Base-by-base conservation (phyloP, 2,888 invertebrate species). In the Oasisia sp. region DNA sequence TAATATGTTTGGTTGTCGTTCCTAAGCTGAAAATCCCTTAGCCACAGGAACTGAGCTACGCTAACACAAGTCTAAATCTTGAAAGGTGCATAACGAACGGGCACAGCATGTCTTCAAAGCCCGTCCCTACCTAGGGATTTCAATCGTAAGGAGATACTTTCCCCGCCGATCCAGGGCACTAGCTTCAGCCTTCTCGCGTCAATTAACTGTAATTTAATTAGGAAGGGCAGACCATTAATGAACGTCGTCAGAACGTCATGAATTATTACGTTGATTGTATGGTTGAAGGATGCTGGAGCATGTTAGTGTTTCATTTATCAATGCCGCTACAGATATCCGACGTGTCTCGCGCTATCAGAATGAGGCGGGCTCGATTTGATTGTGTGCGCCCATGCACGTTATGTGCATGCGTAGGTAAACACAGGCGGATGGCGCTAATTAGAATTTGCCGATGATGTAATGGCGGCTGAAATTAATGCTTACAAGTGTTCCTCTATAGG, bases 151-250 rank as follows among this genome's bases (percentile, higher is more conserved):
- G 27, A 74, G 74, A 74, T 19, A n/a, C n/a, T 74, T n/a, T 74
- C 74, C 14, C n/a, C 0, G 74, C 74, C 7, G 74, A 74, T 74
- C 74, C 74, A 74, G 74, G 74, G 27, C 27, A 74, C 19, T 74
- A 74, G 19, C n/a, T 19, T 74, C 74, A 74, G 74, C 74, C 19
- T 27, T 27, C 74, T 27, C 27, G 74, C 74, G 74, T 74, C 74
- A 74, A 74, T 74, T 74, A 74, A 74, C 19, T 74, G 74, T 74
- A 74, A 74, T 74, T 74, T 74, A 74, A 74, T 74, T 74, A 74
- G 74, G 74, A 74, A 74, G 27, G 74, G 27, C 74, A 74, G 74
- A 7, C n/a, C 74, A 74, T 74, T 74, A 74, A 74, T 74, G 74
- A n/a, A n/a, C 74, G 19, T n/a, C 74, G 74, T 74, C 74, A 74